These are phyloP conservation scores for Nymphalis io DNA, from an alignment of 1,140 invertebrate genomes.

Conservation along the genomic window DNA sequence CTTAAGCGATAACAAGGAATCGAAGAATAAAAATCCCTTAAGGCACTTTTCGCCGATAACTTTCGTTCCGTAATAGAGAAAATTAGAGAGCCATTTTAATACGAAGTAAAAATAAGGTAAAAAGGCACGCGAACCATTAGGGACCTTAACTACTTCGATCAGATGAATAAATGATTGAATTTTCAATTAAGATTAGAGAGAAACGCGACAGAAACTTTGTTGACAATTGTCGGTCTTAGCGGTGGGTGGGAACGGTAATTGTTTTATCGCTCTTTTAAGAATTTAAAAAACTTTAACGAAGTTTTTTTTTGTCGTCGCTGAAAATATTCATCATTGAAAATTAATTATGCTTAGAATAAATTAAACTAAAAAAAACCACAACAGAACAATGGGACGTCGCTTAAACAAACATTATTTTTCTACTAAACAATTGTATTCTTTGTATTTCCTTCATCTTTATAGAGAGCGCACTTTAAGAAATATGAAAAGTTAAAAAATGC, in stretches of 20 bases:
- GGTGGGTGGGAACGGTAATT: conserved; percentile 45
- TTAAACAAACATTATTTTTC: too few species aligned
- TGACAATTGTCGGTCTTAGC: conserved; percentile 60
- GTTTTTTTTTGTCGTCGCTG: neutral
- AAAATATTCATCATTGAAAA: neutral
- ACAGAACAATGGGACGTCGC: neutral
- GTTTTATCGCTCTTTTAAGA: conserved; percentile 37
- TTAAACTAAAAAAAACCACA: neutral
- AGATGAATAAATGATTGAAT: conserved; percentile 79
- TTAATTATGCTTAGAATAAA: neutral
- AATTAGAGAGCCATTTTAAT: conserved; percentile 66
- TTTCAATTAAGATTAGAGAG: conserved; percentile 77
- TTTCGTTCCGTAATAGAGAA: conserved; percentile 53
- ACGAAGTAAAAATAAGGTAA: conserved; percentile 64
- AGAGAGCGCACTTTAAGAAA: conserved; percentile 8
- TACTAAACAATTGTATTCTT: too few species aligned
- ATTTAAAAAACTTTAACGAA: conserved; percentile 5
- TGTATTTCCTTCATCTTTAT: neutral
- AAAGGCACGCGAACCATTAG: conserved; percentile 67
- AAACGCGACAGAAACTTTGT: conserved; percentile 65
- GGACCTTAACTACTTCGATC: conserved; percentile 71
- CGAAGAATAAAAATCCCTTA: conserved; percentile 40
- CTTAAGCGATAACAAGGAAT: conserved; percentile 27
- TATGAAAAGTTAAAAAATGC: conserved; percentile 17
- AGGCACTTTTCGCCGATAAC: conserved; percentile 44